Evolutionary conservation across 2,888 invertebrate species (phyloP).

Genomic region (Apeira syringaria): DNA sequence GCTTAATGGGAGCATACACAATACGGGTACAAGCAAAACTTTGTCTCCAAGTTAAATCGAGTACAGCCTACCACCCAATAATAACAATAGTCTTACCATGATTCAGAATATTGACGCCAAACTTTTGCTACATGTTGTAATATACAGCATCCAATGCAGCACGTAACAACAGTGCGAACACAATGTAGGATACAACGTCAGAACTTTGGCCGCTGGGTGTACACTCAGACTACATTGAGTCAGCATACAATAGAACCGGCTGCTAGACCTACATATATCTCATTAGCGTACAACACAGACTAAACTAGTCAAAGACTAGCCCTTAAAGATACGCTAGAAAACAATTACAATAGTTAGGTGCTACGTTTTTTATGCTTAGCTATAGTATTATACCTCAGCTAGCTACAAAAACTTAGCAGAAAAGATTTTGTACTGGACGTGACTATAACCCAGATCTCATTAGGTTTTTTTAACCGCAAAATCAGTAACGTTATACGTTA

Average conservation of each 20-base stretch:
- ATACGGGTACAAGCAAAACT: slow-evolving; percentile 1
- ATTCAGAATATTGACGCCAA: slow-evolving; percentile 18
- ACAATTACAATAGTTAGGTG: too few species aligned
- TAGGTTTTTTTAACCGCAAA: too few species aligned
- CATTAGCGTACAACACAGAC: slow-evolving; percentile 43
- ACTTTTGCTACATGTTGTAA: slow-evolving; percentile 19
- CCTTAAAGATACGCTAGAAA: too few species aligned
- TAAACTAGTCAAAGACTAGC: slow-evolving; percentile 7
- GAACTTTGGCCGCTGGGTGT: slow-evolving; percentile 45
- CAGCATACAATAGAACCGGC: slow-evolving; percentile 46
- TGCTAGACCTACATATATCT: slow-evolving; percentile 41
- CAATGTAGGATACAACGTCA: slow-evolving; percentile 33
- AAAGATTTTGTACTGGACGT: too few species aligned
- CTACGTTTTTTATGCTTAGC: too few species aligned
- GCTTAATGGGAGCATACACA: too few species aligned
- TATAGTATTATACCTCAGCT: too few species aligned
- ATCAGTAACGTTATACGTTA: too few species aligned
- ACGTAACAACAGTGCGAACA: slow-evolving; percentile 8
- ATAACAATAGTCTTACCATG: slow-evolving; percentile 7
- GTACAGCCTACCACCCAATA: slow-evolving; percentile 5
- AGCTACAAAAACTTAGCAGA: too few species aligned
- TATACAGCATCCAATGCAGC: slow-evolving; percentile 17
- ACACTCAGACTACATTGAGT: slow-evolving; percentile 55
- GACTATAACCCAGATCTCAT: too few species aligned
- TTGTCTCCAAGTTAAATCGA: not conserved